These are phyloP conservation scores for Leptobrachium ailaonicum DNA, from an alignment of 2,113 vertebrate genomes.

Conservation along the genomic window DNA sequence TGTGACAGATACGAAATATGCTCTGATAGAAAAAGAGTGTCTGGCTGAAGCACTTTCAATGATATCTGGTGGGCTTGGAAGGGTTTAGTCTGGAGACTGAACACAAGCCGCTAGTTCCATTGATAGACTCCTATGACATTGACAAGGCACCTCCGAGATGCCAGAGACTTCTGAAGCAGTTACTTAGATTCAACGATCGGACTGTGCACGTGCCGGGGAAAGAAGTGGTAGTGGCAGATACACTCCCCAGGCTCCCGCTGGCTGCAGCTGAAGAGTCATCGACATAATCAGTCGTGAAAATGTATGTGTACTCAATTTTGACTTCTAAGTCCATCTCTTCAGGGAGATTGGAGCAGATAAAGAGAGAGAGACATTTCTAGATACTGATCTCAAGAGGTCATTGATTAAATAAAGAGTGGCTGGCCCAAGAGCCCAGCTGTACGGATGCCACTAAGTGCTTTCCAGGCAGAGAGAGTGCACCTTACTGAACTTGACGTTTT, in stretches of 20 bases:
- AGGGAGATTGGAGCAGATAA: not conserved
- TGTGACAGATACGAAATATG: not conserved
- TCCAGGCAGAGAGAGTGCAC: not conserved
- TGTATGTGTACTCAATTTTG: not conserved
- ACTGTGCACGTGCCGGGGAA: no score
- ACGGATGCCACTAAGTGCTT: no score
- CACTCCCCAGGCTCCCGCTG: no score
- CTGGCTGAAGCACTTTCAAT: not conserved
- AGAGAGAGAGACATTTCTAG: not conserved
- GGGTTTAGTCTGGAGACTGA: not conserved
- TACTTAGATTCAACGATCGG: constrained; percentile 32
- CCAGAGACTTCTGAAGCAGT: not conserved
- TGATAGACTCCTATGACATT: not conserved
- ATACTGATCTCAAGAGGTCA: not conserved
- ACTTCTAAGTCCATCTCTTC: no score
- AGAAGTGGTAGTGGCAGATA: no score
- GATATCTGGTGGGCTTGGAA: not conserved
- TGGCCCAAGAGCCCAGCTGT: no score
- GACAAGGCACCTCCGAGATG: constrained; percentile 2
- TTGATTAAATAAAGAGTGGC: not conserved
- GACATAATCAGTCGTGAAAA: no score
- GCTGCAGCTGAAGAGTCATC: not conserved
- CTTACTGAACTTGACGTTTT: not conserved
- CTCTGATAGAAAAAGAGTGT: not conserved
- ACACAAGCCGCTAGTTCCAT: constrained; percentile 11